Conservation (phyloP, 2,113 vertebrate genomes). For the Phalacrocorax pelagicus region DNA sequence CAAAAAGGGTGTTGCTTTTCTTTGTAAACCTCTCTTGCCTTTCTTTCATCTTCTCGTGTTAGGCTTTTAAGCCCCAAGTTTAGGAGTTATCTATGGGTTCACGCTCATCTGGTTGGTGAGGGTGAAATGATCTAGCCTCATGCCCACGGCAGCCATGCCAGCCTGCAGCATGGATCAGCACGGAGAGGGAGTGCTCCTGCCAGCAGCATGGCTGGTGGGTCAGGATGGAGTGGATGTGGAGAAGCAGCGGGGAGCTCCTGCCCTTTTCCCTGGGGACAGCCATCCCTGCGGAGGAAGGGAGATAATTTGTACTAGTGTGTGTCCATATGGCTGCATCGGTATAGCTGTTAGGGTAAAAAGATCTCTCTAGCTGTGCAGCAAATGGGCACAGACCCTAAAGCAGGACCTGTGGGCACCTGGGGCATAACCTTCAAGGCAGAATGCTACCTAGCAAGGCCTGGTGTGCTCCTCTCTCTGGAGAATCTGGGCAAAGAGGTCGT, state of each 20-base stretch:
- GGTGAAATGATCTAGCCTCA: neutral
- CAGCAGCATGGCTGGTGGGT: neutral
- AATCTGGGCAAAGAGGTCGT: neutral
- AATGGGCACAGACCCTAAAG: accelerated
- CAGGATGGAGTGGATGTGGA: accelerated
- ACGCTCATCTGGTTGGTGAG: neutral
- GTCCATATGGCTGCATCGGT: accelerated
- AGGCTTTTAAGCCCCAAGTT: neutral
- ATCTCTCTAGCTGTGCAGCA: neutral
- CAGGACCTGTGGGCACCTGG: neutral
- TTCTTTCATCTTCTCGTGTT: neutral
- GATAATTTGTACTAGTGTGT: neutral
- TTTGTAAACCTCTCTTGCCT: neutral
- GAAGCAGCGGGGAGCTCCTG: neutral
- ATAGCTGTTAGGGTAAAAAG: neutral
- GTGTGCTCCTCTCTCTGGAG: neutral
- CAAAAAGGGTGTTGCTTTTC: neutral
- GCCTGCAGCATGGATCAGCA: accelerated
- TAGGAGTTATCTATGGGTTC: neutral
- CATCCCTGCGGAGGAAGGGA: neutral
- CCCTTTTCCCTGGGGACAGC: neutral
- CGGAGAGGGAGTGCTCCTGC: neutral
- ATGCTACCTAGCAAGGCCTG: neutral
- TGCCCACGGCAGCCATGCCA: accelerated
- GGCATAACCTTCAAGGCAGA: accelerated